Evolutionary conservation across 2,888 invertebrate genomes (phyloP).

Genomic region (Calameuta idolon): DNA sequence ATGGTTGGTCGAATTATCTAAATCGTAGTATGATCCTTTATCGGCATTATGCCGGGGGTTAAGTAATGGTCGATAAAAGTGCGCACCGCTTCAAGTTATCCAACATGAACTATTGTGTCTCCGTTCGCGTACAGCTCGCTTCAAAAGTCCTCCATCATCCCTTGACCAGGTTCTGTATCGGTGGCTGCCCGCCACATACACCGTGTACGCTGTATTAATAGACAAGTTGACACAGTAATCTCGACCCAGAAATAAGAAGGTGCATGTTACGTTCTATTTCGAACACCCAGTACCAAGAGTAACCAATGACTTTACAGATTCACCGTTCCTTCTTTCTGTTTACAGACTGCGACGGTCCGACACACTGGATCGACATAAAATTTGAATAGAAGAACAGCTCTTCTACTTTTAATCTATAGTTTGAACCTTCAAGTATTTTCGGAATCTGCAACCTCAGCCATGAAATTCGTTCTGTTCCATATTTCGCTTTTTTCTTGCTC

Average conservation of each 20-base stretch:
- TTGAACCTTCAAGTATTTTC: background rate
- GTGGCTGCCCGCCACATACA: background rate
- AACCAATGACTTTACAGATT: background rate
- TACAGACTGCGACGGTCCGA: background rate
- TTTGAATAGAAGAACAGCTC: background rate
- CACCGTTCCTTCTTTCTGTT: background rate
- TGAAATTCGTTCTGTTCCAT: background rate
- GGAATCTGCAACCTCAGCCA: background rate
- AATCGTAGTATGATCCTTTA: background rate
- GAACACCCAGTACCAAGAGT: constrained; percentile 4
- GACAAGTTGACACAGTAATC: constrained; percentile 33
- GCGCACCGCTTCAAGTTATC: background rate
- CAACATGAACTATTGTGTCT: background rate
- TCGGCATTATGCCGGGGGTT: background rate
- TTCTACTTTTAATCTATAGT: background rate
- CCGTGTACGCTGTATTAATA: constrained; percentile 32
- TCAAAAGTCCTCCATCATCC: background rate
- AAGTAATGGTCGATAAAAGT: background rate
- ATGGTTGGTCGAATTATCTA: background rate
- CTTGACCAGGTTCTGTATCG: background rate
- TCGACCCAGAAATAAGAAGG: constrained; percentile 26
- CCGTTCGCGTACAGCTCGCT: background rate
- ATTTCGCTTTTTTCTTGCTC: background rate
- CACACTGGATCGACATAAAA: background rate
- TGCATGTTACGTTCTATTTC: constrained; percentile 13